A percentile compares a stretch with the other conserved stretches of the same genome.
Conservation (phyloP, 2,113 vertebrate species). For the Miniopterus natalensis region DNA sequence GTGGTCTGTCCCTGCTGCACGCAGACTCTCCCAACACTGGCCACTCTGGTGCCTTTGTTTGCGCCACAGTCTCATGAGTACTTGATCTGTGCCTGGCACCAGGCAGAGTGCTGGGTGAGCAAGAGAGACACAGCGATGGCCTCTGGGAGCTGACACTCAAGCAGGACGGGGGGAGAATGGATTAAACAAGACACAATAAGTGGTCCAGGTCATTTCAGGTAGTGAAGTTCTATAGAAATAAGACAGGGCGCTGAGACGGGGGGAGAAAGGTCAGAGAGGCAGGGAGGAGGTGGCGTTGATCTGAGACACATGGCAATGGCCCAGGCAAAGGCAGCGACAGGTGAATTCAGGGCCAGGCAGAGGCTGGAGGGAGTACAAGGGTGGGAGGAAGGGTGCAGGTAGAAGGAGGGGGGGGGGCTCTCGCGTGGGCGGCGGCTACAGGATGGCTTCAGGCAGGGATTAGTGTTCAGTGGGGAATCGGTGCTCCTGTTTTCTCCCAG, state of each 20-base stretch:
- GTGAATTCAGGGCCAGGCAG: accelerated
- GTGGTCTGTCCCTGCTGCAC: not conserved
- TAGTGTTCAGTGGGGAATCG: accelerated
- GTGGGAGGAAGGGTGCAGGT: accelerated
- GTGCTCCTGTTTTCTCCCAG: accelerated
- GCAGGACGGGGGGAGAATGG: no score
- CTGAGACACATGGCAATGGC: not conserved
- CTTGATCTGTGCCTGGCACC: not conserved
- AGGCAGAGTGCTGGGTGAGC: not conserved
- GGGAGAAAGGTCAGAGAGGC: not conserved
- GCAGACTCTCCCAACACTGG: not conserved
- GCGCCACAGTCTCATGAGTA: not conserved
- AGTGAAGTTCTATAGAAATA: not conserved
- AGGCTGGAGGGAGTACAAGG: not conserved
- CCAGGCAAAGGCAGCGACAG: not conserved
- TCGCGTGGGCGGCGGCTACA: not conserved
- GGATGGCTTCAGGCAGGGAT: not conserved
- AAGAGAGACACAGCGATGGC: not conserved
- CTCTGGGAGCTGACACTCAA: not conserved
- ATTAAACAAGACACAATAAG: not conserved
- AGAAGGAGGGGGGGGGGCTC: not conserved
- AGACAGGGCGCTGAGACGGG: not conserved
- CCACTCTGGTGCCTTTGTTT: not conserved
- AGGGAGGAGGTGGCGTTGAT: not conserved
- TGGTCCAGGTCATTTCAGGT: not conserved